Evolutionary conservation across 2,113 vertebrate genomes (phyloP), one percentile per base, ranked within the genome.

Genomic region (Crotophaga sulcirostris): DNA sequence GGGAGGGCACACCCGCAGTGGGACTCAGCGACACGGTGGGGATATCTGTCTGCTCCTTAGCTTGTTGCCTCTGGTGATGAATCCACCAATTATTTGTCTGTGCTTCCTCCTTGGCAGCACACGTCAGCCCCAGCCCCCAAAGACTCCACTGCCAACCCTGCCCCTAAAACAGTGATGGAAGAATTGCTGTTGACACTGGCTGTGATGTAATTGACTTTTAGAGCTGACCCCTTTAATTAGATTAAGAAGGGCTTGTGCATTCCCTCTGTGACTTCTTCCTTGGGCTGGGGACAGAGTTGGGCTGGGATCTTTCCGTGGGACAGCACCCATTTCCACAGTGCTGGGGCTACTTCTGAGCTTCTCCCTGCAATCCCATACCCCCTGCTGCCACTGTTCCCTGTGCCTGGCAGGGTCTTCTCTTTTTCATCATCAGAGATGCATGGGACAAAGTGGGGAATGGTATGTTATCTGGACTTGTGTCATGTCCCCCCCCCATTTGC

Each of bases 11-110:
- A 58, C 29, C 0, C 2, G 3, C 6, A 10, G 1, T 31, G 42
- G 13, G 79, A 23, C 44, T 33, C 1, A 0, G 28, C 34, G 0
- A 4, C 36, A 11, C 1, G 0, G 4, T 14, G 20, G 31, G n/a
- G n/a, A 38, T n/a, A 21, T 26, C 21, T 44, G 1, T 17, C 51
- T 81, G 2, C 33, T 47, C 52, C 51, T 58, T 42, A 51, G 26
- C 38, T 31, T 21, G 44, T n/a, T 45, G 59, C 55, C 42, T 59
- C 26, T 38, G 23, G 33, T 3, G 72, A 34, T 7, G 33, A 80
- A 78, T 69, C 23, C 36, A 70, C 67, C 40, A 17, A 24, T 20
- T 66, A 25, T 55, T 66, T 74, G 7, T 54, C 52, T 60, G 45
- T 12, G 31, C 42, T 82, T 85, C 70, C 24, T 52, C 29, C 23